Conservation (phyloP, 2,888 invertebrate genomes). For the Caenorhabditis angaria region DNA sequence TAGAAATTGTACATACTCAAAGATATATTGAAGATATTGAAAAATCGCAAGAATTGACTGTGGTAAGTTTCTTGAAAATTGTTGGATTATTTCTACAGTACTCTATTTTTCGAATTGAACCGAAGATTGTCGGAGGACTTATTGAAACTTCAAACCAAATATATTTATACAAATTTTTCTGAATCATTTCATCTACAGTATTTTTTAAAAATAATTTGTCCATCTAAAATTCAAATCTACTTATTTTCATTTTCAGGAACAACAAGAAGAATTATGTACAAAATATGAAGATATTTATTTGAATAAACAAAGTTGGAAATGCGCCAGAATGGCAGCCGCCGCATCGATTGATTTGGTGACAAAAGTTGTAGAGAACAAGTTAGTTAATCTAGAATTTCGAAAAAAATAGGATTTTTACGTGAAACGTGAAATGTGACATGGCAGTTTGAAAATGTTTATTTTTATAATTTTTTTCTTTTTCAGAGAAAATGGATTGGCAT, state of each 20-base stretch:
- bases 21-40: slow-evolving; percentile 52
- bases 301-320: slow-evolving; percentile 58
- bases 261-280: slow-evolving; percentile 46
- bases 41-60: slow-evolving; percentile 36
- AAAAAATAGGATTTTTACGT: too few relatives aligned
- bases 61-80: slow-evolving; percentile 9
- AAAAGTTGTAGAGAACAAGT: slow-evolving; percentile 35
- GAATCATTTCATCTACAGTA: too few relatives aligned
- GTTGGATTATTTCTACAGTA: neutral
- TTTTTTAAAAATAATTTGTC: too few relatives aligned
- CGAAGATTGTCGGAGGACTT: too few relatives aligned
- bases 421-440: neutral
- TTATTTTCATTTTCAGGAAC: too few relatives aligned
- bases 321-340: slow-evolving; percentile 57
- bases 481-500: slow-evolving; percentile 84
- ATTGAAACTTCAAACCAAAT: too few relatives aligned
- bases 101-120: too few relatives aligned
- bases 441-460: too few relatives aligned
- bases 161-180: too few relatives aligned
- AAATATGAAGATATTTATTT: slow-evolving; percentile 68
- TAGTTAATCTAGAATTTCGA: neutral
- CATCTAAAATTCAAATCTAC: too few relatives aligned
- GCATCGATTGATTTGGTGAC: slow-evolving; percentile 51
- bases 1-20: slow-evolving; percentile 49
- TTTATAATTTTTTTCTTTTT: too few relatives aligned